Conservation (phyloP, 2,888 invertebrate genomes). For the Anagyrus pseudococci region DNA sequence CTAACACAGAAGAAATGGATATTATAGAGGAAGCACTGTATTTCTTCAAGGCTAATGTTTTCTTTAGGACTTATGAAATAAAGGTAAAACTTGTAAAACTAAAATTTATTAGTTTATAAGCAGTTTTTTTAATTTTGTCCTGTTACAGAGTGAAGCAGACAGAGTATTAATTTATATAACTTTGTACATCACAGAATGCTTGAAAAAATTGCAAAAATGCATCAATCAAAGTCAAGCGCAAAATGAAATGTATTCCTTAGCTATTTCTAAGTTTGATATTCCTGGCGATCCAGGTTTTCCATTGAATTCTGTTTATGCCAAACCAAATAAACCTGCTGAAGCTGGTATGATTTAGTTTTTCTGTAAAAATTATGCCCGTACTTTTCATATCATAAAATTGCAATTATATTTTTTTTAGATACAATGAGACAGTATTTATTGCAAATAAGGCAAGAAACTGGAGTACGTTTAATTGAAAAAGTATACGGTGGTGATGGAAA, state of each 20-base stretch:
- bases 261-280: constrained; percentile 93
- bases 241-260: constrained; percentile 96
- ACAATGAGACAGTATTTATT: constrained; percentile 90
- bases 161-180: constrained; percentile 97
- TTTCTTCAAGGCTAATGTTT: constrained; percentile 98
- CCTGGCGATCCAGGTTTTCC: constrained; percentile 96
- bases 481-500: constrained; percentile 84
- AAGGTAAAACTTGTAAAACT: constrained; percentile 70
- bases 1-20: constrained; percentile 76
- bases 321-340: constrained; percentile 79
- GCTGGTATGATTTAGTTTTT: constrained; percentile 68
- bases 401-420: no score
- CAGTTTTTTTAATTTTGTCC: background rate
- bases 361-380: background rate
- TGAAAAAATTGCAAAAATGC: constrained; percentile 93
- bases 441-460: constrained; percentile 95
- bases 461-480: constrained; percentile 87
- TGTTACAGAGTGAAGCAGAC: constrained; percentile 89
- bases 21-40: constrained; percentile 97
- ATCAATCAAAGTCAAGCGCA: constrained; percentile 86
- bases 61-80: constrained; percentile 98
- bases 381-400: background rate
- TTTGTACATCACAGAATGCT: constrained; percentile 95
- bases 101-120: background rate
- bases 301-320: constrained; percentile 92